phyloP scores from a whole-genome alignment of 2,888 invertebrate species.

The Unio pictorum region DNA sequence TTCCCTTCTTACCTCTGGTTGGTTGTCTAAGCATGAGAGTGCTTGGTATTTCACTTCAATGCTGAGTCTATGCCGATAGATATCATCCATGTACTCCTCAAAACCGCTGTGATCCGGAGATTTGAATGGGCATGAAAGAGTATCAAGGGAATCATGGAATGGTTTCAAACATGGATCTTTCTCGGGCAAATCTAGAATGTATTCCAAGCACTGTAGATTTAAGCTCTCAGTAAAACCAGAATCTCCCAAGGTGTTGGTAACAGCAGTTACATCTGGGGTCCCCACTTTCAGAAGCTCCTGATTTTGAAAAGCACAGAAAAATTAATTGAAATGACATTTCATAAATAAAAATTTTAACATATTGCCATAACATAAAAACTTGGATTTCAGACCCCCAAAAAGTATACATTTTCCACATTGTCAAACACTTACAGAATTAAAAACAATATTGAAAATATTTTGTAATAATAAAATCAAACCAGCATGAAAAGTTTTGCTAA shows the following conservation, averaged over 20 bases:
- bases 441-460: too few relatives aligned
- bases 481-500: too few relatives aligned
- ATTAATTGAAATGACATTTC: too few relatives aligned
- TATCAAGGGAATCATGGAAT: neutral
- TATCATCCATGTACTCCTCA: slow-evolving; percentile 45
- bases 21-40: slow-evolving; percentile 41
- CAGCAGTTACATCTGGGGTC: slow-evolving; percentile 24
- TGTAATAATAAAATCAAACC: too few relatives aligned
- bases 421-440: too few relatives aligned
- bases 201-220: slow-evolving; percentile 41
- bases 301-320: too few relatives aligned
- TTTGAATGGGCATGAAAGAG: slow-evolving; percentile 12
- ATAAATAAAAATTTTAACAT: too few relatives aligned
- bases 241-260: slow-evolving; percentile 30
- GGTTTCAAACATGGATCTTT: slow-evolving; percentile 2
- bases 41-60: slow-evolving; percentile 51
- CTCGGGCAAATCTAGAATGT: slow-evolving; percentile 33
- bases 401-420: too few relatives aligned
- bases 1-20: slow-evolving; percentile 44
- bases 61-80: slow-evolving; percentile 47
- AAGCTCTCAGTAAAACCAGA: slow-evolving; percentile 43
- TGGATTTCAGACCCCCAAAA: too few relatives aligned
- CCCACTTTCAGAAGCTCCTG: neutral
- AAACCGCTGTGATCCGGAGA: slow-evolving; percentile 44
- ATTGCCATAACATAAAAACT: too few relatives aligned